Conservation (phyloP, 2,888 invertebrate species). For the Crossocerus cetratus region DNA sequence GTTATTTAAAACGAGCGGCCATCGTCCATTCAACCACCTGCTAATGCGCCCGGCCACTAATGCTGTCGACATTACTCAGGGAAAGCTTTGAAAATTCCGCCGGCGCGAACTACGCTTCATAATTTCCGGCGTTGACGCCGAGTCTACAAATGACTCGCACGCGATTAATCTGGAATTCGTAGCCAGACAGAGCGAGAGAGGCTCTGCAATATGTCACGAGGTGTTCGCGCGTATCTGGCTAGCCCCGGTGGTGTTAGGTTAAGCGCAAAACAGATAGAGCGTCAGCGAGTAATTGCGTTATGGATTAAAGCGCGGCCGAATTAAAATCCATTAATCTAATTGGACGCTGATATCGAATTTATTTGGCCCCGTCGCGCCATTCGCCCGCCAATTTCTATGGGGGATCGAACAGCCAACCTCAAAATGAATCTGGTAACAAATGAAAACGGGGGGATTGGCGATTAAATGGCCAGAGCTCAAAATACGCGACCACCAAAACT, state of each 20-base stretch:
- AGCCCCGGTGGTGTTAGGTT: background rate
- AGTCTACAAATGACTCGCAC: background rate
- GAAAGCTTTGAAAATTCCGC: too few relatives aligned
- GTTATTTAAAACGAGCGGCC: too few relatives aligned
- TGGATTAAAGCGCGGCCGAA: conserved; percentile 13
- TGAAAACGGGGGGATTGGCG: background rate
- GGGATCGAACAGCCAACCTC: too few relatives aligned
- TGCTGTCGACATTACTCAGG: too few relatives aligned
- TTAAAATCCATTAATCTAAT: conserved; percentile 14
- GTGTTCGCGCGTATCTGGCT: background rate
- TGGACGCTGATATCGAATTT: conserved; percentile 2
- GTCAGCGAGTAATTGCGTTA: conserved; percentile 18
- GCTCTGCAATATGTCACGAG: conserved; percentile 1
- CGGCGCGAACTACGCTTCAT: too few relatives aligned
- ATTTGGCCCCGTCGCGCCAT: background rate
- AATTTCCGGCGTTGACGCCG: too few relatives aligned
- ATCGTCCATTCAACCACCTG: too few relatives aligned
- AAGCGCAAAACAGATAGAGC: conserved; percentile 8
- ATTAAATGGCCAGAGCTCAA: background rate
- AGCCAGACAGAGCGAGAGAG: background rate
- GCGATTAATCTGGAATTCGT: background rate
- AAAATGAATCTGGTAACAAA: too few relatives aligned
- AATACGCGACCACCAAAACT: background rate
- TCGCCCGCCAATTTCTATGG: background rate
- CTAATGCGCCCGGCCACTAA: too few relatives aligned